These are phyloP conservation scores for Globicephala melas DNA, from an alignment of 2,113 vertebrate genomes.

Conservation along the genomic window DNA sequence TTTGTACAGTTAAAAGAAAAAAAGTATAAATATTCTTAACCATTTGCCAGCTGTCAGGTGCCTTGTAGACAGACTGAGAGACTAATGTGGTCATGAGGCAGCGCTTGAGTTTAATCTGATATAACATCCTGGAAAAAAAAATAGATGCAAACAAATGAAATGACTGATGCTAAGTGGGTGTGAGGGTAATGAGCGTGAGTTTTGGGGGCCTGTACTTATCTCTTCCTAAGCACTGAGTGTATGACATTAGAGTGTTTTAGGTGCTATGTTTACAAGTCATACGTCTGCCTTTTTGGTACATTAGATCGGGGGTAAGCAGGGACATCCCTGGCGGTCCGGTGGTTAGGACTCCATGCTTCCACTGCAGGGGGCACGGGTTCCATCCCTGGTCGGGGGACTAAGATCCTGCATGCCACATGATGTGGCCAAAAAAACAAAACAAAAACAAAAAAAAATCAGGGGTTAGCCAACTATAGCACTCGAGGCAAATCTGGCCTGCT, in stretches of 20 bases:
- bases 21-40: neutral
- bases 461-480: neutral
- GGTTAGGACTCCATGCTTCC: no score
- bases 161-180: neutral
- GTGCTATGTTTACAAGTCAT: neutral
- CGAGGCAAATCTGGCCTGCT: neutral
- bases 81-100: neutral
- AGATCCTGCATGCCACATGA: no score
- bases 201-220: neutral
- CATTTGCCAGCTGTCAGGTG: neutral
- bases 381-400: no score
- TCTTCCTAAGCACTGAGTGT: neutral
- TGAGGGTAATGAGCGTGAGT: neutral
- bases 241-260: neutral
- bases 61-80: neutral
- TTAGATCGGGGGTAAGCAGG: neutral
- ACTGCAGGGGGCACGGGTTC: no score
- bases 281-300: neutral
- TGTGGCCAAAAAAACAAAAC: no score
- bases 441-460: neutral
- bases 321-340: no score
- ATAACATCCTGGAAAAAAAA: neutral
- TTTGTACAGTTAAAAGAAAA: neutral
- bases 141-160: neutral
- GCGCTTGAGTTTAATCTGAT: neutral